phyloP scores from a whole-genome alignment of 2,888 invertebrate species.

The Scaptomyza parva region DNA sequence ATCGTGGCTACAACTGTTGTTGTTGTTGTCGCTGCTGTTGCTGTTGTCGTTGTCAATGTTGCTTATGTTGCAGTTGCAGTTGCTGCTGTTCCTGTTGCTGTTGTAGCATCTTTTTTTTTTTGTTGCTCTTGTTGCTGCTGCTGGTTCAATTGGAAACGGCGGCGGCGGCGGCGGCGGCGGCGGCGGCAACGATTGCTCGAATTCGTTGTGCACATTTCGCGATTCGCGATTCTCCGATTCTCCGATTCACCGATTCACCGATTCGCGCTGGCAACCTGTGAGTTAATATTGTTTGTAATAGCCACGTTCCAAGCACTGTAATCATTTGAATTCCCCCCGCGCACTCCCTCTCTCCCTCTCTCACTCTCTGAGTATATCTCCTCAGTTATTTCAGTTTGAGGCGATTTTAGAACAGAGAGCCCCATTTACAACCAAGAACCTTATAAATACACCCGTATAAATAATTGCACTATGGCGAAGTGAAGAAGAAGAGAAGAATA shows the following conservation, averaged over 20 bases:
- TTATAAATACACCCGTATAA: conserved; percentile 35
- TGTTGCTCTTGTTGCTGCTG: conserved; percentile 17
- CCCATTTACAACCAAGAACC: not conserved
- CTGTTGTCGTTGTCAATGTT: conserved; percentile 31
- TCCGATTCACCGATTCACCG: too few relatives aligned
- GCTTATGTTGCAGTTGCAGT: conserved; percentile 42
- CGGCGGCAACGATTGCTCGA: conserved; percentile 51
- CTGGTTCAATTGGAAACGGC: conserved; percentile 60
- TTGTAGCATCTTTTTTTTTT: conserved; percentile 17
- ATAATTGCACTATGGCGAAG: conserved; percentile 60
- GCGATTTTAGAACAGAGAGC: not conserved
- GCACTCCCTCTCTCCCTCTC: not conserved
- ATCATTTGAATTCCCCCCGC: conserved; percentile 45
- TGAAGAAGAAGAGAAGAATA: too few relatives aligned
- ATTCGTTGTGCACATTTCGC: conserved; percentile 54
- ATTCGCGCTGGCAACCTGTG: conserved; percentile 50
- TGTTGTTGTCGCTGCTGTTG: conserved; percentile 34
- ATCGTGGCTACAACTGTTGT: conserved; percentile 43
- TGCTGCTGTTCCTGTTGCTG: conserved; percentile 31
- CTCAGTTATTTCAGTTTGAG: not conserved
- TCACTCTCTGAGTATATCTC: not conserved
- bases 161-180: conserved; percentile 39
- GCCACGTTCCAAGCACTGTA: conserved; percentile 73
- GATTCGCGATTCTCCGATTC: too few relatives aligned
- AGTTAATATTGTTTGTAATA: conserved; percentile 75